phyloP scores from a whole-genome alignment of 2,888 invertebrate species.

The Thera britannica region DNA sequence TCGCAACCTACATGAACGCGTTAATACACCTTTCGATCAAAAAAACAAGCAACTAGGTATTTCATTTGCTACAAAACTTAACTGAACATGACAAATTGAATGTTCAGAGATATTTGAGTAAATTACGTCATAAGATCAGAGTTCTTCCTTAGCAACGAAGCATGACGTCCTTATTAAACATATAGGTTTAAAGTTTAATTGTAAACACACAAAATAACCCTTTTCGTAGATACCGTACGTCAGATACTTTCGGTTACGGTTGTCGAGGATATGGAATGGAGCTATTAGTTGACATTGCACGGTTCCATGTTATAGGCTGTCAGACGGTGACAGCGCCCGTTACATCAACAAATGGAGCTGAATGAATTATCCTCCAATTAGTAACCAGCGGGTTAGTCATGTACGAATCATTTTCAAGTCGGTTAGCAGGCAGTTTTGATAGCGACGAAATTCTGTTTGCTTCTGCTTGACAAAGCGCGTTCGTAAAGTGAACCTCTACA shows the following conservation, averaged over 20 bases:
- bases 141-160: not conserved
- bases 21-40: constrained; percentile 12
- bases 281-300: constrained; percentile 24
- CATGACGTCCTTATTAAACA: constrained; percentile 27
- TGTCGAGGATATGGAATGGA: constrained; percentile 23
- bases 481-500: not conserved
- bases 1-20: constrained; percentile 9
- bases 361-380: constrained; percentile 40
- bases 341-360: constrained; percentile 41
- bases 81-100: constrained; percentile 4
- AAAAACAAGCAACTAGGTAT: constrained; percentile 1
- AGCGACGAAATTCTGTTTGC: constrained; percentile 15
- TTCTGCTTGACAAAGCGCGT: constrained; percentile 15
- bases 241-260: constrained; percentile 14
- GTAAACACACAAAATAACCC: not conserved
- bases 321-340: constrained; percentile 36
- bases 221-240: not conserved
- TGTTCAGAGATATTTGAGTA: not conserved
- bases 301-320: constrained; percentile 30
- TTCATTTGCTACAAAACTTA: constrained; percentile 17
- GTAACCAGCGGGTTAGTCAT: constrained; percentile 28
- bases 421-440: constrained; percentile 26
- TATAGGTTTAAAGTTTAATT: constrained; percentile 17
- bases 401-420: constrained; percentile 28
- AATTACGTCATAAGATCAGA: constrained; percentile 18